These are phyloP conservation scores for Coracias cyanogaster DNA, from an alignment of 2,797 vertebrate species.

Conservation along the genomic window DNA sequence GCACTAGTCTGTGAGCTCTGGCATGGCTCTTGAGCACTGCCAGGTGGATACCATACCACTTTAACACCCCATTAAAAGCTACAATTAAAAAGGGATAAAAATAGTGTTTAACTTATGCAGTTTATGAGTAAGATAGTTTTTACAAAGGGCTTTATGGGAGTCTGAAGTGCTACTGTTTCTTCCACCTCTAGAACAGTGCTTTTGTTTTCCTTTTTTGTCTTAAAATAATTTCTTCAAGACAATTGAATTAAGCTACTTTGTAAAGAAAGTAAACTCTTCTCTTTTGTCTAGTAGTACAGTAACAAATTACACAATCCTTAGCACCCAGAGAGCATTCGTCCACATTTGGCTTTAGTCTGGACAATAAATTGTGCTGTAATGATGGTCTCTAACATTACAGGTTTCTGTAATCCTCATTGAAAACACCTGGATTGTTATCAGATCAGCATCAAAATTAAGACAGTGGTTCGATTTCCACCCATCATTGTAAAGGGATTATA, in stretches of 20 bases:
- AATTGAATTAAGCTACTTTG: neutral
- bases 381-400: too few relatives aligned
- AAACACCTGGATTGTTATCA: neutral
- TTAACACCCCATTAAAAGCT: neutral
- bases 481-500: neutral
- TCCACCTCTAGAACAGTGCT: neutral
- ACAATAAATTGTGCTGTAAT: neutral
- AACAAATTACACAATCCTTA: neutral
- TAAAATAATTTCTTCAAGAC: neutral
- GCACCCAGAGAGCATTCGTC: neutral
- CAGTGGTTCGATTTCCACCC: neutral
- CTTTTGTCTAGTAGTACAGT: neutral
- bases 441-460: neutral
- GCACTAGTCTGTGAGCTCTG: neutral
- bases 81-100: neutral
- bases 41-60: neutral
- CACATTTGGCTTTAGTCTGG: neutral
- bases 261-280: neutral
- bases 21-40: neutral
- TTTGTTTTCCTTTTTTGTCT: neutral
- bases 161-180: neutral
- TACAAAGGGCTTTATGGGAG: neutral
- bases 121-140: neutral
- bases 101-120: accelerated
- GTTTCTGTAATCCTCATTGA: neutral